Conservation (phyloP, 2,113 vertebrate genomes). For the Sula dactylatra region DNA sequence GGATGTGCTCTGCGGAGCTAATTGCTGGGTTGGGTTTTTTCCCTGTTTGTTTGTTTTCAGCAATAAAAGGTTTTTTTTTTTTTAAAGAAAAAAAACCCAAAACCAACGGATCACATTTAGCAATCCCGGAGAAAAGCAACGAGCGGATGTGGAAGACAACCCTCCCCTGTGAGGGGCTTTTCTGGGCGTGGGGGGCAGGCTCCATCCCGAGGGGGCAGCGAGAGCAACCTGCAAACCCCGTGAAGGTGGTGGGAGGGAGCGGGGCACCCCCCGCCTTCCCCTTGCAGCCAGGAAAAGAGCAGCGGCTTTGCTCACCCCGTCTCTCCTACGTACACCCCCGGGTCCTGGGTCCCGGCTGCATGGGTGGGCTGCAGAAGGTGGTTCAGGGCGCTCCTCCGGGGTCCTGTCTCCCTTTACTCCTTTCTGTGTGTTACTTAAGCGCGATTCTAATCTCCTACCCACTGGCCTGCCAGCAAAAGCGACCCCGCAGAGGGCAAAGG, state of each 20-base stretch:
- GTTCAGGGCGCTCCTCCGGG: not conserved
- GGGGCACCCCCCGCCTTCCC: not conserved
- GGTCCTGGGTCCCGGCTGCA: not conserved
- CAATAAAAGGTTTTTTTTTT: not conserved
- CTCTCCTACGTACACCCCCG: not conserved
- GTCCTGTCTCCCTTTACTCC: not conserved
- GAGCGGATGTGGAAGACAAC: not conserved
- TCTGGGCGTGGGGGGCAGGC: not conserved
- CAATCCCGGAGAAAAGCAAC: not conserved
- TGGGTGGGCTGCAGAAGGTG: not conserved
- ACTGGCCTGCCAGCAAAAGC: not conserved
- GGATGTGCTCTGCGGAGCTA: conserved; percentile 9
- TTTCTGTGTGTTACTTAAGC: not conserved
- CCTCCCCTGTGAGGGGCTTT: not conserved
- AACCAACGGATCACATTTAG: not conserved
- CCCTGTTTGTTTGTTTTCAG: not conserved
- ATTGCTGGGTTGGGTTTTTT: not conserved
- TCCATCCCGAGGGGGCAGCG: not conserved
- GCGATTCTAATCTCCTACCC: not conserved
- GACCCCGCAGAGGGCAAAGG: not conserved
- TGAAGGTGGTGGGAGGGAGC: accelerated
- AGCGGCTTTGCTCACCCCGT: not conserved
- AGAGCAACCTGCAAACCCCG: not conserved
- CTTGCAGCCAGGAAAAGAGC: not conserved
- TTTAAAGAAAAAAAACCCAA: not conserved